Evolutionary conservation across 2,797 vertebrate species (phyloP), one percentile per base, ranked within the genome.

Genomic region (Hippocampus kuda): DNA sequence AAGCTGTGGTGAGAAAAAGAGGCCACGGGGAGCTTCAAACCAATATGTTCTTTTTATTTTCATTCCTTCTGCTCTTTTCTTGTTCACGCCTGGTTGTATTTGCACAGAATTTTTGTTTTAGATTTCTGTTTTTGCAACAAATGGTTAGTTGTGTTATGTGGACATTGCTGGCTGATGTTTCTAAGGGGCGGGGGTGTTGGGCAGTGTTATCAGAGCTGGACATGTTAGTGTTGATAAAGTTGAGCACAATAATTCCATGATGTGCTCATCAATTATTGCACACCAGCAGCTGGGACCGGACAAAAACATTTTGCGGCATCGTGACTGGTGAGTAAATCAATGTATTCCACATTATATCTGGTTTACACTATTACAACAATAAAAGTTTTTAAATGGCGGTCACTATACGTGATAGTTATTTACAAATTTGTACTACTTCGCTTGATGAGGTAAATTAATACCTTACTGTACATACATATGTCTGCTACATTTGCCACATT

Each of bases 11-110:
- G 54, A 56, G 24, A 56, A 12, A 56, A 11, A 0, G 44, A 78
- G 84, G 80, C 81, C 61, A 65, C 4, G 38, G 61, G 38, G 22
- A 42, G 10, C 22, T 63, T 63, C 22, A 11, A 42, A 41, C 18
- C 34, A 18, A 20, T 34, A 61, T 34, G 20, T 46, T 60, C 12
- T 42, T 24, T n/a, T 41, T 61, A 38, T 61, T 22, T 41, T 62
- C 10, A 26, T 26, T 56, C 20, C 20, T 41, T 38, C 27, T 22
- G 26, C 13, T 7, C 57, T 16, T 60, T 8, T 60, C 26, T 61
- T 34, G 26, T 9, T 60, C n/a, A 41, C 38, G 20, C 34, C 5
- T 62, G 27, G 34, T 38, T 38, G 61, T 63, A 41, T 11, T 20
- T n/a, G 38, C 38, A n/a, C 38, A 13, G 10, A 4, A 62, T n/a